Evolutionary conservation across 1,140 invertebrate species (phyloP), one percentile per base, ranked within the genome.

Genomic region (Ptiloglossa arizonensis): DNA sequence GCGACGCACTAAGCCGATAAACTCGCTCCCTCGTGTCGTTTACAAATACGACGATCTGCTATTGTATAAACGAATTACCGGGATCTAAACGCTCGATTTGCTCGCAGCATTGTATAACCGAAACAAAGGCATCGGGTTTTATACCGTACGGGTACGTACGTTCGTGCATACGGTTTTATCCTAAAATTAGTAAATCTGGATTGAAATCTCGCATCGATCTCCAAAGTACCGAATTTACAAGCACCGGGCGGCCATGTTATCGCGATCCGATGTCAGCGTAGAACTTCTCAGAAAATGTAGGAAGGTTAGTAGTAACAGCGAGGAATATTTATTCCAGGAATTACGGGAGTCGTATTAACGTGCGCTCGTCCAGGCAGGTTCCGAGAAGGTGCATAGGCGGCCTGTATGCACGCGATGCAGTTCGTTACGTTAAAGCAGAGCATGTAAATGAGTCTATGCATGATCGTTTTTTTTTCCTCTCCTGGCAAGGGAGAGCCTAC

Each of bases 401-500:
- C 24, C 63, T n/a, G 63, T 63, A 46, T 64, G 56, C 81, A 83
- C 81, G 81, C 81, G 50, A 83, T 75, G 63, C 59, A 63, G 80
- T 78, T 78, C 67, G 64, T 79, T 78, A 68, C 69, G 80, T 83
- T 83, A 82, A 83, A 83, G 80, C 67, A 52, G 74, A 83, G 48
- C 74, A 79, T 78, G 80, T 70, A 82, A 82, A 79, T 72, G 80
- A 64, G 62, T 48, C 44, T 64, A 72, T 63, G 62, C 62, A 48
- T 60, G 62, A 35, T 44, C 44, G 54, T 67, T 74, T 69, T 54
- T 56, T 11, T 38, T 19, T 29, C n/a, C n/a, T n/a, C n/a, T 24
- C 15, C 19, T 11, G 24, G 17, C 17, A 24, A 22, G 9, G 6
- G 13, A 29, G 13, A 64, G 2, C 3, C 35, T 5, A 6, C n/a